Percentiles rank a stretch among this genome's conserved stretches.
Evolutionary conservation across 2,888 invertebrate genomes (phyloP).

Genomic region (Disparrhopalites patrizii): DNA sequence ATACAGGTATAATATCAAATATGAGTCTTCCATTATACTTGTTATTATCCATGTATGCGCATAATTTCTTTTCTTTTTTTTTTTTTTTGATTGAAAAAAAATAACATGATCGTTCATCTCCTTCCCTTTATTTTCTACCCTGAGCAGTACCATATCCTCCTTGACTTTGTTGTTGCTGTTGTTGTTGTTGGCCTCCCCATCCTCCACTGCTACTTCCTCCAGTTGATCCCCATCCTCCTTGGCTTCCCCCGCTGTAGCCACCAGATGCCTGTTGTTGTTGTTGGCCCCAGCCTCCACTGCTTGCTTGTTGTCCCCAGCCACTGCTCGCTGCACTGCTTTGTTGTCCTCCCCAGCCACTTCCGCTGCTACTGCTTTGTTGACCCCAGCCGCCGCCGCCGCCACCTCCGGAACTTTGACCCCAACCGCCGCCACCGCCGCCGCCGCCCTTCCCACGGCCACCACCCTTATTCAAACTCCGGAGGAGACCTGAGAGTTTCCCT

Average conservation of each 20-base stretch:
- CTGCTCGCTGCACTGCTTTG: slow-evolving; percentile 21
- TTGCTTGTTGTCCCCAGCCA: slow-evolving; percentile 10
- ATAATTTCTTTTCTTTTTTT: too few species aligned
- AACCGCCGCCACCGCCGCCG: slow-evolving; percentile 19
- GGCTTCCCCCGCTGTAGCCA: not conserved
- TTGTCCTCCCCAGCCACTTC: slow-evolving; percentile 17
- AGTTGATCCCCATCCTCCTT: slow-evolving; percentile 19
- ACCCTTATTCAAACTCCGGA: slow-evolving; percentile 27
- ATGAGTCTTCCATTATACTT: too few species aligned
- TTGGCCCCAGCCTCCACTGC: not conserved
- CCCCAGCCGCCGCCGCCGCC: slow-evolving; percentile 26
- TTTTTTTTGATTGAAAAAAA: not conserved
- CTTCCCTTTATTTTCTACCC: slow-evolving; percentile 7
- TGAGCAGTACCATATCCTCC: slow-evolving; percentile 16
- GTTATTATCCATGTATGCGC: too few species aligned
- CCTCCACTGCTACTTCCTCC: slow-evolving; percentile 23
- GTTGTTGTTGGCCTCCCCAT: slow-evolving; percentile 23
- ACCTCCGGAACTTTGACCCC: slow-evolving; percentile 17
- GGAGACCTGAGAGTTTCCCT: slow-evolving; percentile 27
- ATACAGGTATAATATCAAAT: too few species aligned
- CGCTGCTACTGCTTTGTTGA: slow-evolving; percentile 14
- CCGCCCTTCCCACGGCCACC: slow-evolving; percentile 30
- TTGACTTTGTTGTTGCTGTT: not conserved
- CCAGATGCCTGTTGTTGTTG: not conserved
- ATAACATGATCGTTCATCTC: not conserved